Evolutionary conservation across 2,888 invertebrate species (phyloP), one percentile per base, ranked within the genome.

Genomic region (Acrobeloides nanus): DNA sequence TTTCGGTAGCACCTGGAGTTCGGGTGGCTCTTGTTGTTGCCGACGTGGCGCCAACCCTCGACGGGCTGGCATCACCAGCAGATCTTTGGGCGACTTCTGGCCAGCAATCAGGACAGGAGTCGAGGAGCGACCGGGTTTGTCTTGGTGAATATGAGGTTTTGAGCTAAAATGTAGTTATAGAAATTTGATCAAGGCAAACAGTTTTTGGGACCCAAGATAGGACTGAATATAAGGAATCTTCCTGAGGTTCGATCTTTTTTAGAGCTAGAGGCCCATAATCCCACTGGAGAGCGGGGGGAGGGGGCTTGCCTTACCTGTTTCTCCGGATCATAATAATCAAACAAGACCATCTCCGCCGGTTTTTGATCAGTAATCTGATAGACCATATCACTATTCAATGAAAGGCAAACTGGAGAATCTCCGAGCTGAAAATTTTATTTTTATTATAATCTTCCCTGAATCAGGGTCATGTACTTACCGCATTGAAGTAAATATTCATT

Each of bases 261-360:
- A n/a, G n/a, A n/a, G n/a, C n/a, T n/a, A n/a, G n/a, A n/a, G n/a
- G n/a, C n/a, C n/a, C n/a, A n/a, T n/a, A n/a, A n/a, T n/a, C n/a
- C n/a, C n/a, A n/a, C n/a, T n/a, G n/a, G n/a, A n/a, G n/a, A n/a
- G n/a, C n/a, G n/a, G n/a, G n/a, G n/a, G n/a, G n/a, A n/a, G n/a
- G n/a, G n/a, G n/a, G n/a, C n/a, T n/a, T n/a, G n/a, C 25, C 27
- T 18, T 34, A 70, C 68, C 59, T 69, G 66, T 43, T 66, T 59
- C 33, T 60, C 66, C 54, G 84, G 85, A 74, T 92, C 89, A 67
- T 89, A 92, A 65, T 92, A 87, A 74, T 93, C 92, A 61, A 84
- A 84, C 33, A 92, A 81, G 33, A 83, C 81, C 55, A 89, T 86
- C 61, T 85, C 82, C 21, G 85, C 87, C 7, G 89, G 85, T 51